These are phyloP conservation scores for Macrosoma leucophasiata DNA, from an alignment of 2,888 invertebrate genomes.

Conservation along the genomic window DNA sequence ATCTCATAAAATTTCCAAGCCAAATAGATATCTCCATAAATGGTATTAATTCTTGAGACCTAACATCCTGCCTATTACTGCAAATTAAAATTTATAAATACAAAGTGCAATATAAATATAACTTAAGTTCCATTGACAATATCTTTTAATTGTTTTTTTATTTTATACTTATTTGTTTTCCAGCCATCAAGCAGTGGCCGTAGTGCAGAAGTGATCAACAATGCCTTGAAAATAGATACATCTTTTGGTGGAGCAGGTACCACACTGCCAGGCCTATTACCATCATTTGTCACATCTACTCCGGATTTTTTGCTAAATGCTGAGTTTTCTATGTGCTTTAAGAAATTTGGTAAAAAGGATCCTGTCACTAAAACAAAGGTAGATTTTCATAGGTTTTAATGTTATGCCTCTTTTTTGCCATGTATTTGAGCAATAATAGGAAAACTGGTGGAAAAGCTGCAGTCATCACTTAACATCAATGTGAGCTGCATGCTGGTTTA, in stretches of 20 bases:
- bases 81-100: too few species aligned
- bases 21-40: too few species aligned
- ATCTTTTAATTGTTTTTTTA: slow-evolving; percentile 1
- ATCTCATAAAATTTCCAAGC: too few species aligned
- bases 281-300: slow-evolving; percentile 49
- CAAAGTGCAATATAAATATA: too few species aligned
- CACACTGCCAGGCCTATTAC: slow-evolving; percentile 44
- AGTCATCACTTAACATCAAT: too few species aligned
- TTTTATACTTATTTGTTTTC: slow-evolving; percentile 1
- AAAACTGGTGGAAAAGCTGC: too few species aligned
- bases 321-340: slow-evolving; percentile 85
- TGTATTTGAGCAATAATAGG: too few species aligned
- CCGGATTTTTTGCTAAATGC: slow-evolving; percentile 83
- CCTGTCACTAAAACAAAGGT: slow-evolving; percentile 93
- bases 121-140: background rate
- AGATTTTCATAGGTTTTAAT: too few species aligned
- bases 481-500: too few species aligned
- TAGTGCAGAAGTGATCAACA: slow-evolving; percentile 86
- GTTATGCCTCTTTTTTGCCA: too few species aligned
- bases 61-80: too few species aligned
- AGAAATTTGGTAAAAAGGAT: slow-evolving; percentile 94
- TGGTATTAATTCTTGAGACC: too few species aligned
- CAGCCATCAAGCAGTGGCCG: slow-evolving; percentile 94
- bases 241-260: slow-evolving; percentile 32
- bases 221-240: slow-evolving; percentile 48